Evolutionary conservation across 2,888 invertebrate genomes (phyloP).

Genomic region (Yponomeuta sedellus): DNA sequence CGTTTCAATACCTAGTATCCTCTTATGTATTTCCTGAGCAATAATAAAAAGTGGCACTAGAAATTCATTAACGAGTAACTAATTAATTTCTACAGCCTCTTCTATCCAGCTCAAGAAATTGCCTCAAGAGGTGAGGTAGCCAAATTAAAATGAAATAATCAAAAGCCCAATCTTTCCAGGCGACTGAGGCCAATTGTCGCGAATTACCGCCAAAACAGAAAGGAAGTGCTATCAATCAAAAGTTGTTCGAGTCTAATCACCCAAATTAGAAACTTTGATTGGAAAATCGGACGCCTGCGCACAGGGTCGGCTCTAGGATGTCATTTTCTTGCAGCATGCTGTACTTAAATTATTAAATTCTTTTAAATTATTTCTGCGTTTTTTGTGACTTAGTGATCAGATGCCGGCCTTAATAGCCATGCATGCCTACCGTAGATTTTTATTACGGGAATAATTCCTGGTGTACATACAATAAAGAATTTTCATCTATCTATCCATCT

Average conservation of each 20-base stretch:
- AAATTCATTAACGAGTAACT: not conserved
- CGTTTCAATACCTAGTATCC: no score
- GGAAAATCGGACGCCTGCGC: conserved; percentile 1
- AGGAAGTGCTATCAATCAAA: conserved; percentile 13
- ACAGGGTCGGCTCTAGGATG: not conserved
- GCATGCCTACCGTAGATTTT: no score
- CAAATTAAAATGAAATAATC: not conserved
- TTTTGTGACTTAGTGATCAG: no score
- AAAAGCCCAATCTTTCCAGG: not conserved
- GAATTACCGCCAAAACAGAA: conserved; percentile 4
- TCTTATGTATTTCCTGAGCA: no score
- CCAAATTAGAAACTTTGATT: conserved; percentile 13
- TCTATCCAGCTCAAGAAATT: no score
- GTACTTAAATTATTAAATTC: no score
- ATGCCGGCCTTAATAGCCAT: no score
- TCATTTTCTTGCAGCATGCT: not conserved
- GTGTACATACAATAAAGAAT: no score
- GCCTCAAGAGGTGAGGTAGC: not conserved
- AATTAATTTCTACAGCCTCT: not conserved
- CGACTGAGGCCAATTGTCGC: not conserved
- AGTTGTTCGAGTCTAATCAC: conserved; percentile 10
- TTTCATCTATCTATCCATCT: no score
- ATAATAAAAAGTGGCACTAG: no score
- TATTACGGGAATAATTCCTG: no score
- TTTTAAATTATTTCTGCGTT: no score